Conservation (phyloP, 2,888 invertebrate species). For the Prosopocoilus inquinatus region DNA sequence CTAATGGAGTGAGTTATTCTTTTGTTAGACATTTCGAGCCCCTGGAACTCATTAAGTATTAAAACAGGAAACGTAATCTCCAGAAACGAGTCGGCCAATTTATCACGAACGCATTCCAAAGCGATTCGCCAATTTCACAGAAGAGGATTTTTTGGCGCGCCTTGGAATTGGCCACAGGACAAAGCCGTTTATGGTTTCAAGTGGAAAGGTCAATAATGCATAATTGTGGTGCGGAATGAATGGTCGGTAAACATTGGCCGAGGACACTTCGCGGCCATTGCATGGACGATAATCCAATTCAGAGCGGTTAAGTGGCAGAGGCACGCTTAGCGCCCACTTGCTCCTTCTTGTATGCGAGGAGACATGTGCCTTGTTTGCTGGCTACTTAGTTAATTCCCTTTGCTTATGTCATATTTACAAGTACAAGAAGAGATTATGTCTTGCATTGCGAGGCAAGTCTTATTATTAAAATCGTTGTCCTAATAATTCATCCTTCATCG, state of each 20-base stretch:
- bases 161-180: not conserved
- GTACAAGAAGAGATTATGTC: too few species aligned
- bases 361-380: too few species aligned
- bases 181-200: slow-evolving; percentile 18
- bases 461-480: too few species aligned
- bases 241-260: slow-evolving; percentile 32
- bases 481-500: too few species aligned
- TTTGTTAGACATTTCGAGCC: too few species aligned
- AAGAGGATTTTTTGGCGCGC: too few species aligned
- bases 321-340: slow-evolving; percentile 29
- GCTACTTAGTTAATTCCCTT: too few species aligned
- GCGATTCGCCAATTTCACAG: not conserved
- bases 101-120: not conserved
- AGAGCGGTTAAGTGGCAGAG: slow-evolving; percentile 22
- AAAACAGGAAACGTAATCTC: too few species aligned
- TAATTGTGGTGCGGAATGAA: slow-evolving; percentile 35
- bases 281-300: slow-evolving; percentile 30
- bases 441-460: too few species aligned
- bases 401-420: too few species aligned
- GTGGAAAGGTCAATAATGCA: slow-evolving; percentile 37
- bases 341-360: not conserved
- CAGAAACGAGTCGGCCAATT: not conserved
- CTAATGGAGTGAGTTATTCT: too few species aligned
- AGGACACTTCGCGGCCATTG: slow-evolving; percentile 32
- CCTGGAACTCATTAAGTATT: too few species aligned